Percentiles rank a stretch among this genome's conserved stretches.
These are phyloP conservation scores for Halocaridina rubra DNA, from an alignment of 2,888 invertebrate genomes.

Conservation along the genomic window DNA sequence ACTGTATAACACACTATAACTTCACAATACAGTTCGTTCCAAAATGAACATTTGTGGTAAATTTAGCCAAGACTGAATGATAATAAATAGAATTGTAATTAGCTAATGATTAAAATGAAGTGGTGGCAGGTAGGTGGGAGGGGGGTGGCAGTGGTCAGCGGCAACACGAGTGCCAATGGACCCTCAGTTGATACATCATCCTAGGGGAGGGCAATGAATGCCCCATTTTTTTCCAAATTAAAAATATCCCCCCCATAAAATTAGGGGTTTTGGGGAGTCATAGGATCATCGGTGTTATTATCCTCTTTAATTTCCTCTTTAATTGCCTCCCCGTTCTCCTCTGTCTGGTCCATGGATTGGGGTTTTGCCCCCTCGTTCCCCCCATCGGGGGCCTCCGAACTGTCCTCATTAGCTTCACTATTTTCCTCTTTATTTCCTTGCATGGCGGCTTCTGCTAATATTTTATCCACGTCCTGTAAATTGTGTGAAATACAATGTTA, in stretches of 20 bases:
- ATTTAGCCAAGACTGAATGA: no score
- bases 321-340: conserved; percentile 57
- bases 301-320: conserved; percentile 40
- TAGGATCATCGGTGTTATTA: conserved; percentile 50
- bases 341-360: conserved; percentile 57
- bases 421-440: conserved; percentile 59
- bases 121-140: conserved; percentile 27
- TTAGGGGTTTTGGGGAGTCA: conserved; percentile 47
- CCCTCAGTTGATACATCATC: conserved; percentile 32
- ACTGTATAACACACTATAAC: no score
- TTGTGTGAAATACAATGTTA: conserved; percentile 62
- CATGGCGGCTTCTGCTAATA: conserved; percentile 68
- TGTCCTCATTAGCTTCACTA: conserved; percentile 60
- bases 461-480: conserved; percentile 72
- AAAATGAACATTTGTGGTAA: no score
- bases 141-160: conserved; percentile 46
- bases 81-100: conserved; percentile 12
- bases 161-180: conserved; percentile 37
- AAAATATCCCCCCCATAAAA: conserved; percentile 29
- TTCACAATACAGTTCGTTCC: no score
- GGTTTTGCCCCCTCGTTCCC: conserved; percentile 56
- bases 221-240: conserved; percentile 45
- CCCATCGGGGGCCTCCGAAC: conserved; percentile 54
- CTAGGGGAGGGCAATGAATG: conserved; percentile 27
- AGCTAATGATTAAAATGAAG: conserved; percentile 43